These are phyloP conservation scores for Toxonevra muliebris DNA, from an alignment of 2,888 invertebrate species.

Conservation along the genomic window DNA sequence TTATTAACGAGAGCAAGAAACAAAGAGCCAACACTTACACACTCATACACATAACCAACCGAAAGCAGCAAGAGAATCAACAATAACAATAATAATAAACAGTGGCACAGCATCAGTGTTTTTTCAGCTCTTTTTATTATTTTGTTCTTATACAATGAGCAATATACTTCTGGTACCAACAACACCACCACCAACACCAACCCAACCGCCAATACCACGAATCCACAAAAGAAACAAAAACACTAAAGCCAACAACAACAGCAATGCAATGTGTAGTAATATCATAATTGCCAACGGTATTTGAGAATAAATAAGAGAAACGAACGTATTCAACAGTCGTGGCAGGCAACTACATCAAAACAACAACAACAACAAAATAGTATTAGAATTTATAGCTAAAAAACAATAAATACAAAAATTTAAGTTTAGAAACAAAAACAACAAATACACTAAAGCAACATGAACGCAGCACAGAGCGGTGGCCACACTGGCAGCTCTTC, in stretches of 20 bases:
- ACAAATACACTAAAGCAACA: slow-evolving; percentile 21
- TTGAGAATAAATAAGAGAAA: not conserved
- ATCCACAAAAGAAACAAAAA: slow-evolving; percentile 6
- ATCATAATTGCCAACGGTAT: not conserved
- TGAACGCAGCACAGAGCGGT: slow-evolving; percentile 66
- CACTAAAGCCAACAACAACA: not conserved
- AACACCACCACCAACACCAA: not conserved
- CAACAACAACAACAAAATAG: slow-evolving; percentile 14
- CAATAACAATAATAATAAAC: slow-evolving; percentile 12
- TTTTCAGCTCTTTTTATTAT: no score
- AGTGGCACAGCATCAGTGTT: not conserved
- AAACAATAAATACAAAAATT: slow-evolving; percentile 4
- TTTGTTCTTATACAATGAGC: no score
- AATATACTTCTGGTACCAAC: not conserved
- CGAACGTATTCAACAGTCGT: not conserved
- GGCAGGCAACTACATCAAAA: not conserved
- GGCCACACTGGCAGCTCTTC: slow-evolving; percentile 61
- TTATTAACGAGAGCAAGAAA: no score
- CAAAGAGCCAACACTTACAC: no score
- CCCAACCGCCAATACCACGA: not conserved
- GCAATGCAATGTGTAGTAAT: not conserved
- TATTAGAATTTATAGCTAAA: slow-evolving; percentile 12
- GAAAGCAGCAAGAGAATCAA: not conserved
- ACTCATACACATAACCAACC: no score
- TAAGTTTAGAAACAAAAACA: slow-evolving; percentile 26